Evolutionary conservation across 2,113 vertebrate genomes (phyloP).

Genomic region (Spermophilus dauricus): DNA sequence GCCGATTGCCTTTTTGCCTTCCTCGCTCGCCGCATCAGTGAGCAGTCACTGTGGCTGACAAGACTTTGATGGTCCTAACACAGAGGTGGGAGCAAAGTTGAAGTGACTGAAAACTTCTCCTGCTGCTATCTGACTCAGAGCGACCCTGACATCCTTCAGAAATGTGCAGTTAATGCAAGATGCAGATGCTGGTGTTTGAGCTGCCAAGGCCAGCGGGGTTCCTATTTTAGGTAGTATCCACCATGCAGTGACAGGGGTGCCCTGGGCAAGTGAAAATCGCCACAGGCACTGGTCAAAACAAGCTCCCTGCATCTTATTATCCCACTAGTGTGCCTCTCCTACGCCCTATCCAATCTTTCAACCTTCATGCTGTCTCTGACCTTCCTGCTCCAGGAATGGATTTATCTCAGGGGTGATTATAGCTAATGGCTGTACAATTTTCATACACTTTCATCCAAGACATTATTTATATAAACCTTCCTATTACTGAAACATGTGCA

Average conservation of each 20-base stretch:
- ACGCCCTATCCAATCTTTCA: constrained; percentile 55
- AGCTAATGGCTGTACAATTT: constrained; percentile 66
- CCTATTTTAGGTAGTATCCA: not conserved
- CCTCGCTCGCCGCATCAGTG: constrained; percentile 7
- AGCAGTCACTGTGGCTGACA: constrained; percentile 64
- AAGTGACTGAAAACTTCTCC: constrained; percentile 71
- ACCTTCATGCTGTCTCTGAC: not conserved
- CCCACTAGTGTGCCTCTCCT: not conserved
- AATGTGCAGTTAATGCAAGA: constrained; percentile 39
- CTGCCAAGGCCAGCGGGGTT: not conserved
- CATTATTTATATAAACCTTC: constrained; percentile 62
- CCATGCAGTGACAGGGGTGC: not conserved
- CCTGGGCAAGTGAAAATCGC: not conserved
- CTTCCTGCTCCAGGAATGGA: constrained; percentile 52
- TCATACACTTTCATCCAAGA: constrained; percentile 52
- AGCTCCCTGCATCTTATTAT: constrained; percentile 57
- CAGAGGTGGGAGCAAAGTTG: constrained; percentile 61
- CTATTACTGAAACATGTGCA: constrained; percentile 18
- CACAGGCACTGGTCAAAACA: not conserved
- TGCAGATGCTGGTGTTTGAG: not conserved
- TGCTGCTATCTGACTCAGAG: constrained; percentile 12
- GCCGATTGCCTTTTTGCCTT: constrained; percentile 50
- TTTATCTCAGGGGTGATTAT: constrained; percentile 64
- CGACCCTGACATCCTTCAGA: constrained; percentile 39
- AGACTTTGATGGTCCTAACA: constrained; percentile 49